Evolutionary conservation across 2,888 invertebrate species (phyloP).

Genomic region (Meliscaeva auricollis): DNA sequence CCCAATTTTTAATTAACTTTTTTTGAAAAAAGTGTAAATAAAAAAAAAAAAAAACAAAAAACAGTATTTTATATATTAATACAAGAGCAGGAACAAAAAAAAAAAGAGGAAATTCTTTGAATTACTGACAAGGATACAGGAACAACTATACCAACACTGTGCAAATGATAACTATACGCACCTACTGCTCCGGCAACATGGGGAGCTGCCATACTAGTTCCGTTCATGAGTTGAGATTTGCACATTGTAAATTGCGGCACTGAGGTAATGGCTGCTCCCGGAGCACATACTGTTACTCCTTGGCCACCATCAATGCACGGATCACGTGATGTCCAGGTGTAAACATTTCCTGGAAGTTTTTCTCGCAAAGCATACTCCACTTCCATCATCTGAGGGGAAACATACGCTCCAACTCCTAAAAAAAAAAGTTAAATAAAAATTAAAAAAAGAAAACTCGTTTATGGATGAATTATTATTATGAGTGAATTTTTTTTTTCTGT

Average conservation of each 20-base stretch:
- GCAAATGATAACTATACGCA: constrained; percentile 59
- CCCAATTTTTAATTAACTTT: constrained; percentile 72
- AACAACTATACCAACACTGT: neutral
- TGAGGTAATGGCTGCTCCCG: constrained; percentile 96
- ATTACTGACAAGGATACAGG: constrained; percentile 7
- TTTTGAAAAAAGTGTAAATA: constrained; percentile 50
- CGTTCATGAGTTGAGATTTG: constrained; percentile 96
- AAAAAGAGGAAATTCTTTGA: constrained; percentile 20
- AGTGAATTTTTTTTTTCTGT: neutral
- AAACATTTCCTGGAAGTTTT: constrained; percentile 93
- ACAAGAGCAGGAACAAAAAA: neutral
- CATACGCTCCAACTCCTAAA: constrained; percentile 96
- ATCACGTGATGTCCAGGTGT: constrained; percentile 96
- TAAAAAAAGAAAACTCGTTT: neutral
- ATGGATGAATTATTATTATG: constrained; percentile 11
- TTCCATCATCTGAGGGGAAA: constrained; percentile 98
- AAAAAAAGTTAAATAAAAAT: constrained; percentile 10
- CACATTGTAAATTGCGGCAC: constrained; percentile 96
- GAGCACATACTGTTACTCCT: constrained; percentile 96
- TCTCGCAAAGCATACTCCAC: constrained; percentile 96
- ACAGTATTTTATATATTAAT: constrained; percentile 25
- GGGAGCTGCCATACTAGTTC: constrained; percentile 99
- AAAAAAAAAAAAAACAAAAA: constrained; percentile 24
- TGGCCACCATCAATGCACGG: constrained; percentile 95
- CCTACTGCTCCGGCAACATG: constrained; percentile 96